Evolutionary conservation across 2,797 vertebrate species (phyloP).

Genomic region (Pogonophryne albipinna): DNA sequence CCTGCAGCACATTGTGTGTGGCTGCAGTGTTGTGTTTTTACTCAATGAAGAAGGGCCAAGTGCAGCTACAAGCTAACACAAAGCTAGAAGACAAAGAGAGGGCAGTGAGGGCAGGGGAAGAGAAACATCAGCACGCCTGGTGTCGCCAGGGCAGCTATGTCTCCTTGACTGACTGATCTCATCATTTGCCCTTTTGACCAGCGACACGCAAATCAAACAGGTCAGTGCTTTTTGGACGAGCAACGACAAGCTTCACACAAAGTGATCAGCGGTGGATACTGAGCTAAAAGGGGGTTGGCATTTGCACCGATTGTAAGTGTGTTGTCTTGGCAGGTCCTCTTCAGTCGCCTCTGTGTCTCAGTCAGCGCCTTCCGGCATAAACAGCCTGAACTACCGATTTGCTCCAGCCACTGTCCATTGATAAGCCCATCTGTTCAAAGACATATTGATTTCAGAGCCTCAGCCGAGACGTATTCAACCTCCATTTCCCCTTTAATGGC

Average conservation of each 20-base stretch:
- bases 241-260: slow-evolving; percentile 3
- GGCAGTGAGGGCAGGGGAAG: slow-evolving; percentile 6
- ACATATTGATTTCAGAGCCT: slow-evolving; percentile 71
- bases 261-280: slow-evolving; percentile 12
- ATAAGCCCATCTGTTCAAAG: slow-evolving; percentile 78
- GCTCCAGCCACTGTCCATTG: slow-evolving; percentile 66
- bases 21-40: slow-evolving; percentile 28
- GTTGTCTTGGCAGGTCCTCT: slow-evolving; percentile 28
- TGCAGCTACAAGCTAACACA: slow-evolving; percentile 16
- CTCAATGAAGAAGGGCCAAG: background rate
- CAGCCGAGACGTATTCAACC: slow-evolving; percentile 74
- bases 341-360: slow-evolving; percentile 32
- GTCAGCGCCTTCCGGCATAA: slow-evolving; percentile 47
- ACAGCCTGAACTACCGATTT: slow-evolving; percentile 52
- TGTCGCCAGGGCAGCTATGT: slow-evolving; percentile 11
- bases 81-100: slow-evolving; percentile 14
- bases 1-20: slow-evolving; percentile 36
- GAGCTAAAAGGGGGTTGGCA: slow-evolving; percentile 45
- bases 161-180: slow-evolving; percentile 36
- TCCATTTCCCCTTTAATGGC: slow-evolving; percentile 78
- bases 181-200: slow-evolving; percentile 38
- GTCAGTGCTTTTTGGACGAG: slow-evolving; percentile 25
- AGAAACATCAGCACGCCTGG: background rate
- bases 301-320: slow-evolving; percentile 43
- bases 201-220: slow-evolving; percentile 20